Evolutionary conservation across 2,888 invertebrate genomes (phyloP).

Genomic region (Dryococelus australis): DNA sequence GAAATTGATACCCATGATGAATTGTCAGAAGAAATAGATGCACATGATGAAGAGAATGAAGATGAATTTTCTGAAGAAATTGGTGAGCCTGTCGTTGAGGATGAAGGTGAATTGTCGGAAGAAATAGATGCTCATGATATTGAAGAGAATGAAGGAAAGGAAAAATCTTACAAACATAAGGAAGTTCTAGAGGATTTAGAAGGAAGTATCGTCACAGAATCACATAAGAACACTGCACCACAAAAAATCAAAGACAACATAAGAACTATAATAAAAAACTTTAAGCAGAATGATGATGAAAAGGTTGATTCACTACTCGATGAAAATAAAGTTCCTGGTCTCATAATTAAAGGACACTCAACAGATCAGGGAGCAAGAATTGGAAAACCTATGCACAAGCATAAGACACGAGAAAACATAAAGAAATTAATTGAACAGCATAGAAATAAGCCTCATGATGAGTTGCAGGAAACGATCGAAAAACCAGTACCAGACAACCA

Average conservation of each 20-base stretch:
- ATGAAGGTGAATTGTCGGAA: constrained; percentile 26
- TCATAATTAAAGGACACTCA: not conserved
- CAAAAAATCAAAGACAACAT: not conserved
- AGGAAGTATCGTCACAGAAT: not conserved
- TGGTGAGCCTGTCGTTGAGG: constrained; percentile 1
- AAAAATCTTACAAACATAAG: not conserved
- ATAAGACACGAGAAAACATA: not conserved
- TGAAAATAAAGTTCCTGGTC: not conserved
- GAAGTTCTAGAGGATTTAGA: not conserved
- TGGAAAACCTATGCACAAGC: not conserved
- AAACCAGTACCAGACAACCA: not conserved
- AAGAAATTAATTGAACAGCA: not conserved
- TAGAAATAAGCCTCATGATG: not conserved
- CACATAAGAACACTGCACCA: not conserved
- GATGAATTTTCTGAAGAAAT: constrained; percentile 26
- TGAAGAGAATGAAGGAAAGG: constrained; percentile 36
- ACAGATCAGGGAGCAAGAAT: not conserved
- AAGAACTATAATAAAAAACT: not conserved
- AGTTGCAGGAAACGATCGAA: not conserved
- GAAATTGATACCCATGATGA: constrained; percentile 32
- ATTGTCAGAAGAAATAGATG: constrained; percentile 26
- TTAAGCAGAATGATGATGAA: not conserved
- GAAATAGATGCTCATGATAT: constrained; percentile 35
- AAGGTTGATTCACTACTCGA: not conserved
- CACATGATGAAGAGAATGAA: constrained; percentile 40